Base-by-base conservation (phyloP, 2,888 invertebrate genomes). In the Himalopsyche anomala region DNA sequence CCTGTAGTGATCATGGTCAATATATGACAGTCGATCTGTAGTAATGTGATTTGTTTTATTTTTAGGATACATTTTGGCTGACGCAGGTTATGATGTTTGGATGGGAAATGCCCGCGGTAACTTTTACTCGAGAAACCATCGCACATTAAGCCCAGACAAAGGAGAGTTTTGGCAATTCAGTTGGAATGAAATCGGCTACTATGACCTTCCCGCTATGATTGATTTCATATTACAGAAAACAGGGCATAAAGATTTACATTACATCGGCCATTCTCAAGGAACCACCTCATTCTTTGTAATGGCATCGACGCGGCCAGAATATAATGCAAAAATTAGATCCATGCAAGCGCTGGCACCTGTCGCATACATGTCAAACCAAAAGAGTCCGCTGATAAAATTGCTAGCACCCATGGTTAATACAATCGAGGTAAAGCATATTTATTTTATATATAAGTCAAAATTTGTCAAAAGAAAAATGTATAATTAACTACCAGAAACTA, bases 181-280 rank as follows among this genome's bases (percentile, higher is more conserved):
- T 86, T 98, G 96, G 95, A 96, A 98, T 90, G 95, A 97, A 90
- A 97, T 98, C 90, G 97, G 96, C 0, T 91, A 93, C 85, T 94
- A 93, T 88, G 98, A 98, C 91, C 90, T 98, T 55, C 97, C 98
- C 0, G 94, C 96, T 0, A 96, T 95, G 92, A 95, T 99, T 80
- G 96, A 98, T 90, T 95, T 95, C 89, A 93, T 95, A n/a, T 91
- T 96, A 0, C 89, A 90, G 0, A 83, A 89, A 3, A 96, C 97
- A 0, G 93, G 94, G 0, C 92, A 93, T 42, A 89, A 93, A 0
- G 92, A 94, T 83, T 89, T 98, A 0, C 95, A 96, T 89, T 98
- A 97, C 90, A 91, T 96, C 2, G 98, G 98, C 0, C 97, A 97
- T 90, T 98, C 97, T 0, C 95, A 95, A 91, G 96, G 95, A 54